Conservation (phyloP, 2,113 vertebrate species). For the Crypturellus undulatus region DNA sequence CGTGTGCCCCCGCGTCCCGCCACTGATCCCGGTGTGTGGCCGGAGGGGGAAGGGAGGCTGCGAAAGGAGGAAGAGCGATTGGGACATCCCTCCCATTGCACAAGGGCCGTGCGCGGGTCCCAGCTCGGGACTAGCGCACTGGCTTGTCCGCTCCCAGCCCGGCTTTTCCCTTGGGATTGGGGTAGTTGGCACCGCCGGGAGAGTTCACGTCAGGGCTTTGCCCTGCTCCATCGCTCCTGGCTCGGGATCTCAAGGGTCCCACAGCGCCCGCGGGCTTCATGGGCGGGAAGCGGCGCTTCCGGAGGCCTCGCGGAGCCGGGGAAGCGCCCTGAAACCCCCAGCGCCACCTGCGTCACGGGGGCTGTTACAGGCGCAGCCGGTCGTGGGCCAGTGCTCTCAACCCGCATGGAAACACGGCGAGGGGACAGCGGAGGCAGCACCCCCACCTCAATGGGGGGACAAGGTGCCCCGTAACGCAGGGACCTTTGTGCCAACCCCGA, state of each 20-base stretch:
- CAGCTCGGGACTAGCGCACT: neutral
- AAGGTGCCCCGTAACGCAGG: neutral
- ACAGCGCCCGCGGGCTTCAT: neutral
- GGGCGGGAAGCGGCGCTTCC: neutral
- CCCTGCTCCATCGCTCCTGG: neutral
- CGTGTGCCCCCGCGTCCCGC: neutral
- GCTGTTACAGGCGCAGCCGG: neutral
- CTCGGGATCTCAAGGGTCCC: neutral
- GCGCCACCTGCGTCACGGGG: accelerated
- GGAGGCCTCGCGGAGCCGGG: neutral
- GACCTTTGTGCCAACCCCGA: neutral
- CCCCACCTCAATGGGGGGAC: too few relatives aligned
- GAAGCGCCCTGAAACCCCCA: neutral
- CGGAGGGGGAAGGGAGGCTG: constrained; percentile 39
- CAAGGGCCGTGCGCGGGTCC: neutral
- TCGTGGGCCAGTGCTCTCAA: accelerated
- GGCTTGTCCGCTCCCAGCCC: neutral
- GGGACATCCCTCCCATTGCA: constrained; percentile 31
- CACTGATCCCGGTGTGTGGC: accelerated
- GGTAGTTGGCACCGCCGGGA: accelerated
- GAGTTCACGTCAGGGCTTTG: accelerated
- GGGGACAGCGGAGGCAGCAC: neutral
- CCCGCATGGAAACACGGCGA: neutral
- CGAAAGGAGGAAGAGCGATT: constrained; percentile 38
- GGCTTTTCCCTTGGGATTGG: neutral